Conservation (phyloP, 2,113 vertebrate genomes). For the Lasiurus cinereus region DNA sequence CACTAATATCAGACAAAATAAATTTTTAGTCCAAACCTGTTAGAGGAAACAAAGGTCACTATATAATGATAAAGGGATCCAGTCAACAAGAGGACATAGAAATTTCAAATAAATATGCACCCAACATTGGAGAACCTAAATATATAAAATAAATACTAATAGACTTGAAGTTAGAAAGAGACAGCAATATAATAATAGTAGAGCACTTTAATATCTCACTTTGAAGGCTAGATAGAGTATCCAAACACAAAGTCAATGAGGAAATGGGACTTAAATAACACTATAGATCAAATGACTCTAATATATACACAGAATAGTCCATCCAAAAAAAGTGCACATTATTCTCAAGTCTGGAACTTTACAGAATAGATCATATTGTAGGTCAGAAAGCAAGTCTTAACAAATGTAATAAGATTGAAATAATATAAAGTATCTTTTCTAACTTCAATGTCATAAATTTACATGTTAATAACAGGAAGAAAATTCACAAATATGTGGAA, state of each 20-base stretch:
- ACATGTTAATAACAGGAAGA: neutral
- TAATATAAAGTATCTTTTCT: neutral
- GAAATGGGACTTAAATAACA: neutral
- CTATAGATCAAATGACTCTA: neutral
- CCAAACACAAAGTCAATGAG: neutral
- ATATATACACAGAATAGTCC: neutral
- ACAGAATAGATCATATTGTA: neutral
- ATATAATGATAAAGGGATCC: neutral
- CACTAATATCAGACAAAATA: neutral
- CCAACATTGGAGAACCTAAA: neutral
- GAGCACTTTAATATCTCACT: neutral
- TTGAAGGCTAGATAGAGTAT: neutral
- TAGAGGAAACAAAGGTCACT: neutral
- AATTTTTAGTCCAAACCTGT: neutral
- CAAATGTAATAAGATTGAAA: neutral
- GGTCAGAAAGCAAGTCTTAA: neutral
- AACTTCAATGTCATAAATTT: neutral
- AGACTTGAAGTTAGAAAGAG: neutral
- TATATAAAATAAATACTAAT: neutral
- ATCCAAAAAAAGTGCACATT: neutral
- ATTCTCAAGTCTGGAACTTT: neutral
- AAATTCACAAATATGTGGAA: neutral
- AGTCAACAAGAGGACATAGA: neutral
- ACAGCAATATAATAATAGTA: neutral
- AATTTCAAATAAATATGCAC: neutral